phyloP scores from a whole-genome alignment of 2,888 invertebrate genomes.

The Zaprionus lineosus region DNA sequence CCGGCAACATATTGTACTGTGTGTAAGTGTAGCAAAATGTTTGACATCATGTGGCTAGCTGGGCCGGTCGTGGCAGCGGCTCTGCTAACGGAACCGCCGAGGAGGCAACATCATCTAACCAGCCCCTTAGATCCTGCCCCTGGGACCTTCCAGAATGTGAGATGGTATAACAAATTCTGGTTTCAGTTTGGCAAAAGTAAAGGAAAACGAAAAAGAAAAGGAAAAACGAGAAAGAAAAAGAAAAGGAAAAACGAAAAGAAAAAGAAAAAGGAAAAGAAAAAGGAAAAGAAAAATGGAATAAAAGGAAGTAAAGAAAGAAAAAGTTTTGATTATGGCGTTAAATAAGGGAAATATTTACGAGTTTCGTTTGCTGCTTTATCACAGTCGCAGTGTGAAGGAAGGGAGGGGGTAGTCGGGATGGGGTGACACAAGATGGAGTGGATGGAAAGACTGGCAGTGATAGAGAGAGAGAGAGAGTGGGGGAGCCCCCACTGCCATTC shows the following conservation, averaged over 20 bases:
- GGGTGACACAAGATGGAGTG: neutral
- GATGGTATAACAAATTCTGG: conserved; percentile 47
- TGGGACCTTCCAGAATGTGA: conserved; percentile 34
- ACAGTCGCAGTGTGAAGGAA: conserved; percentile 11
- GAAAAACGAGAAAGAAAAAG: neutral
- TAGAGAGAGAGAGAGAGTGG: neutral
- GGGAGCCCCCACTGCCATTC: conserved; percentile 26
- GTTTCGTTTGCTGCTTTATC: conserved; percentile 56
- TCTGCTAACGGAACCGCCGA: conserved; percentile 26
- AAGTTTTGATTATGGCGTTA: conserved; percentile 67
- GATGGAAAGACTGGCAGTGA: neutral
- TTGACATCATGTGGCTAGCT: conserved; percentile 74
- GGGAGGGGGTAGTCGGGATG: too few species aligned
- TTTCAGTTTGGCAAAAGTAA: conserved; percentile 57
- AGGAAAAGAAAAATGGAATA: neutral
- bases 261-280: conserved; percentile 9
- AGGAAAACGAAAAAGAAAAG: conserved; percentile 1
- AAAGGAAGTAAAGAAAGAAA: too few species aligned
- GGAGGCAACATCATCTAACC: conserved; percentile 16
- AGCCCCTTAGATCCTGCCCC: conserved; percentile 23
- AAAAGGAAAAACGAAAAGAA: neutral
- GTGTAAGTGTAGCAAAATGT: conserved; percentile 74
- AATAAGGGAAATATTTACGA: conserved; percentile 68
- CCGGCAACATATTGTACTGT: conserved; percentile 67
- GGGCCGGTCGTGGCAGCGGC: conserved; percentile 29